phyloP scores from a whole-genome alignment of 2,888 invertebrate genomes.

The Scaeva pyrastri region DNA sequence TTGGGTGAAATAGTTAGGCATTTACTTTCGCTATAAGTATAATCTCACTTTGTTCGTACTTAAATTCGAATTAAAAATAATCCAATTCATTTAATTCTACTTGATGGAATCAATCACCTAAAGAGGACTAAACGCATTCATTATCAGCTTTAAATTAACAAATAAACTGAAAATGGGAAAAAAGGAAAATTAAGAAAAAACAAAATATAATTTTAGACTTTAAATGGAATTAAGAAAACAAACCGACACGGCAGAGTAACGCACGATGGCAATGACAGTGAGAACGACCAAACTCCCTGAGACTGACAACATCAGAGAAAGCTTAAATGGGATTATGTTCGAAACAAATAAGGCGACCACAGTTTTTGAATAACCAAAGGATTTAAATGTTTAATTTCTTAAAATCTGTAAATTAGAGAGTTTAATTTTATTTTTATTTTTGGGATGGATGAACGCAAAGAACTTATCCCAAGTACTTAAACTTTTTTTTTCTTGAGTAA shows the following conservation, averaged over 20 bases:
- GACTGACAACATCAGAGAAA: background rate
- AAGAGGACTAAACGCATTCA: conserved; percentile 3
- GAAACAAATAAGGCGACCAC: conserved; percentile 4
- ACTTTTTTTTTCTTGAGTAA: too few species aligned
- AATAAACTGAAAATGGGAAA: background rate
- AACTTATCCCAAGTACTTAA: too few species aligned
- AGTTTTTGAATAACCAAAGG: conserved; percentile 8
- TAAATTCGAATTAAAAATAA: conserved; percentile 51
- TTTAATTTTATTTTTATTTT: too few species aligned
- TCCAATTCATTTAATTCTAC: conserved; percentile 57
- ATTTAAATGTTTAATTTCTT: conserved; percentile 4
- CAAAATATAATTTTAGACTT: background rate
- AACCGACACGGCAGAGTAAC: background rate
- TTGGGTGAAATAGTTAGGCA: background rate
- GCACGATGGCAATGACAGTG: background rate
- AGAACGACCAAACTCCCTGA: background rate
- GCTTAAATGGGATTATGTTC: conserved; percentile 8
- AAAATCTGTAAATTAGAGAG: too few species aligned
- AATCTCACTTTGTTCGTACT: conserved; percentile 7
- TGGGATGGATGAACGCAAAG: too few species aligned
- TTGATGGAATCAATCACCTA: conserved; percentile 54
- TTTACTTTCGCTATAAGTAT: conserved; percentile 27
- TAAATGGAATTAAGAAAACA: conserved; percentile 10
- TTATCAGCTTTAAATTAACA: conserved; percentile 16
- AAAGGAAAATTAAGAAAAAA: too few species aligned